Evolutionary conservation across 2,113 vertebrate genomes (phyloP).

Genomic region (Pseudopodoces humilis): DNA sequence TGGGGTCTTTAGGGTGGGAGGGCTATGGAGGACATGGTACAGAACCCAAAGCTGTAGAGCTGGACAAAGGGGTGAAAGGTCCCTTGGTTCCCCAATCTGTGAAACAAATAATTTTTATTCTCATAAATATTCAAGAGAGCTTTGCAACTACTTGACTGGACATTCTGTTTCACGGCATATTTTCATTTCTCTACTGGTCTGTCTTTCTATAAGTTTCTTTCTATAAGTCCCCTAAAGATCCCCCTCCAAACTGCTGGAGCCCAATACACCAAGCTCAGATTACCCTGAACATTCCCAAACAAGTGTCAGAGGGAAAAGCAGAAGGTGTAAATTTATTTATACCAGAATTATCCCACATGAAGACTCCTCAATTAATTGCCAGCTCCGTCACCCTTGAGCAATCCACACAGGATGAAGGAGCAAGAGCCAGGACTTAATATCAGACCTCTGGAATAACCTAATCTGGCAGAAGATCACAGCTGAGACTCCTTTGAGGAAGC

Average conservation of each 20-base stretch:
- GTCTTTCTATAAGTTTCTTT: background rate
- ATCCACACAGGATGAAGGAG: background rate
- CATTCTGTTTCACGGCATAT: background rate
- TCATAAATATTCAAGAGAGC: background rate
- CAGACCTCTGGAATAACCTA: background rate
- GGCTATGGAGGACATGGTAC: fast-evolving
- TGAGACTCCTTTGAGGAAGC: background rate
- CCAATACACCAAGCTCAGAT: background rate
- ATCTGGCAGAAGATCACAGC: background rate
- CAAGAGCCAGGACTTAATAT: background rate
- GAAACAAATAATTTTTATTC: background rate
- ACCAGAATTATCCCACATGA: background rate
- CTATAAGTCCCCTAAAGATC: background rate
- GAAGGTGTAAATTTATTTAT: background rate
- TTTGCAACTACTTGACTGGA: background rate
- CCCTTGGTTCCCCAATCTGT: background rate
- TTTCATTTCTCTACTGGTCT: background rate
- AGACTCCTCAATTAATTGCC: background rate
- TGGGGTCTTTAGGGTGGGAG: background rate
- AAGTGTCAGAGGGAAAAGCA: background rate
- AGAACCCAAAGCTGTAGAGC: background rate
- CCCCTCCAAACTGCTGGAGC: background rate
- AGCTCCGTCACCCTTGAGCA: background rate
- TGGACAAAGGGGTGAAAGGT: background rate
- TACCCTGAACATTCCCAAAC: background rate